Percentiles rank a stretch among this genome's conserved stretches.
These are phyloP conservation scores for Plectrocnemia conspersa DNA, from an alignment of 1,140 invertebrate genomes.

Conservation along the genomic window DNA sequence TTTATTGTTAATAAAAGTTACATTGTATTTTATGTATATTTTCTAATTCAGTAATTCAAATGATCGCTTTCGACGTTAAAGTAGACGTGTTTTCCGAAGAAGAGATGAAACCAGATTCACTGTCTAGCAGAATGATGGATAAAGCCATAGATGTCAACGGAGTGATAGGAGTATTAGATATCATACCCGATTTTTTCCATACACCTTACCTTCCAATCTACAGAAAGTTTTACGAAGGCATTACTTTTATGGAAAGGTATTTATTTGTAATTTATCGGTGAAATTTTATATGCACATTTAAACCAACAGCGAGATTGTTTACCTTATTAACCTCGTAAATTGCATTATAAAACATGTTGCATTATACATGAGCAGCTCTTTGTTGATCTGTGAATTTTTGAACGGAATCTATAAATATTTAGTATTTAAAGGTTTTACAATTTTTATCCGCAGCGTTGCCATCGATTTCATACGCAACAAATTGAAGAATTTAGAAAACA, in stretches of 20 bases:
- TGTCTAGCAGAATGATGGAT: slow-evolving; percentile 63
- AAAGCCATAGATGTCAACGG: slow-evolving; percentile 68
- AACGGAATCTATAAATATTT: slow-evolving; percentile 7
- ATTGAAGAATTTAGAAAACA: slow-evolving; percentile 47
- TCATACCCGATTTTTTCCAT: slow-evolving; percentile 61
- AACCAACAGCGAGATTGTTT: background rate
- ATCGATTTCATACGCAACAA: slow-evolving; percentile 62
- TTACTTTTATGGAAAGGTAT: slow-evolving; percentile 73
- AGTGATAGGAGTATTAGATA: slow-evolving; percentile 69
- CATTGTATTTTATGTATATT: slow-evolving; percentile 5
- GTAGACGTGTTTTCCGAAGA: slow-evolving; percentile 59
- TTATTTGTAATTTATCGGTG: slow-evolving; percentile 31
- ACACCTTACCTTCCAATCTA: slow-evolving; percentile 69
- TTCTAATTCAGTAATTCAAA: slow-evolving; percentile 61
- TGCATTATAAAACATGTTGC: too few species aligned
- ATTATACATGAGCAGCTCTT: too few species aligned
- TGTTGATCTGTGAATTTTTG: slow-evolving; percentile 5
- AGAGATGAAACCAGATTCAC: slow-evolving; percentile 56
- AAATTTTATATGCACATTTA: background rate
- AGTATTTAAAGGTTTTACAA: slow-evolving; percentile 12
- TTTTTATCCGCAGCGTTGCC: slow-evolving; percentile 55
- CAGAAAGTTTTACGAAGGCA: slow-evolving; percentile 62
- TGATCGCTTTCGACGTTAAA: slow-evolving; percentile 62
- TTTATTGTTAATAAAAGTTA: slow-evolving; percentile 15
- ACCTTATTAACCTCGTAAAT: background rate